Conservation (phyloP, 1,140 invertebrate species). For the Venustaconcha ellipsiformis region DNA sequence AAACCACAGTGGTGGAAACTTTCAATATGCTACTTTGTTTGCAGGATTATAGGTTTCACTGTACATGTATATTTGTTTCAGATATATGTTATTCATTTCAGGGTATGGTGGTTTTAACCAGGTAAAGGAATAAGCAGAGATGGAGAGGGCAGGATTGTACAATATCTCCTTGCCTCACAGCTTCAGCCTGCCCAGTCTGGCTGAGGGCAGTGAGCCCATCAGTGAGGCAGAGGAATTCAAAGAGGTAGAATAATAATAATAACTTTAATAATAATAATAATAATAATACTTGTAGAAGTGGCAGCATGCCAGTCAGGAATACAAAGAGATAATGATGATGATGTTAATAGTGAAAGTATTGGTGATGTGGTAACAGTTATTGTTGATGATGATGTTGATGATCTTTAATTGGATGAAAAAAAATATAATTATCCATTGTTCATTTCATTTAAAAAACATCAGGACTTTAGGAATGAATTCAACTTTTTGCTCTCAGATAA, state of each 20-base stretch:
- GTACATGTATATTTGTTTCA: too few relatives aligned
- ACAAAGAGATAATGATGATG: constrained; percentile 46
- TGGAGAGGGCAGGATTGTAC: constrained; percentile 15
- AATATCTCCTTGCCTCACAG: constrained; percentile 38
- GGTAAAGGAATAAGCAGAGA: not conserved
- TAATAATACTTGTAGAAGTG: too few relatives aligned
- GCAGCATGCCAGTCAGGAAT: constrained; percentile 55
- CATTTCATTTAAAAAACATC: not conserved
- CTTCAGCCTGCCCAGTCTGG: constrained; percentile 56
- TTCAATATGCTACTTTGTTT: too few relatives aligned
- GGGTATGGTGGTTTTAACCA: not conserved
- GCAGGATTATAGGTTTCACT: too few relatives aligned
- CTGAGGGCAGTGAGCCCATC: constrained; percentile 56
- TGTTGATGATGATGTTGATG: not conserved
- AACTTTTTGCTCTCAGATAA: too few relatives aligned
- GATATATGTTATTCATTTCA: too few relatives aligned
- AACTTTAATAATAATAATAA: not conserved
- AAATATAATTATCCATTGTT: not conserved
- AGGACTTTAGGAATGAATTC: not conserved
- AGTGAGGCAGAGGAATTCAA: constrained; percentile 59
- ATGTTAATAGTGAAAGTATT: not conserved
- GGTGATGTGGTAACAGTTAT: not conserved
- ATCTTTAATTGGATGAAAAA: not conserved
- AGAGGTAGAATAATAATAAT: constrained; percentile 35
- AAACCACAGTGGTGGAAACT: too few relatives aligned